Evolutionary conservation across 2,888 invertebrate genomes (phyloP).

Genomic region (Caenorhabditis sulstoni): DNA sequence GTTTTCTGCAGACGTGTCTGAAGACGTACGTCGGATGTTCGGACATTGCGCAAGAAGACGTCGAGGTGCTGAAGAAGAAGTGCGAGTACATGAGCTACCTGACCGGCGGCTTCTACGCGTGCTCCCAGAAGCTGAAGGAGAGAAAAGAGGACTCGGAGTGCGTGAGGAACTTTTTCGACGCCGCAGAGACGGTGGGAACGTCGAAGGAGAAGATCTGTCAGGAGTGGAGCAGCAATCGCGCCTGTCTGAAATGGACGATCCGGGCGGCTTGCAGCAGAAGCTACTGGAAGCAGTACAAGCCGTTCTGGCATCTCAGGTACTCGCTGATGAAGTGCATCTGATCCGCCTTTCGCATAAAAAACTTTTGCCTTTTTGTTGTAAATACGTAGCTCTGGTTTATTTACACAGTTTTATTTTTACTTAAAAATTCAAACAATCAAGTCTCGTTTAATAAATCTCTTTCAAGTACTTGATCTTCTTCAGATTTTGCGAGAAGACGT

Average conservation of each 20-base stretch:
- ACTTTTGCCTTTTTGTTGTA: neutral
- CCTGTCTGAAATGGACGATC: constrained; percentile 49
- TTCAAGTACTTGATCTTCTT: constrained; percentile 38
- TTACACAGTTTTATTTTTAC: constrained; percentile 8
- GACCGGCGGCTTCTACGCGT: constrained; percentile 48
- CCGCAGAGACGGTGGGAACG: neutral
- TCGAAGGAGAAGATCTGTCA: neutral
- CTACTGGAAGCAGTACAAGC: constrained; percentile 55
- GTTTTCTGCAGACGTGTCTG: constrained; percentile 22
- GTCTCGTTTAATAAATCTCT: constrained; percentile 6
- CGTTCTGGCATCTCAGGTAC: constrained; percentile 39
- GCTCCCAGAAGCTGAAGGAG: constrained; percentile 36
- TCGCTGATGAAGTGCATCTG: constrained; percentile 22
- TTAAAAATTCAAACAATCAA: neutral
- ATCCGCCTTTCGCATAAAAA: neutral
- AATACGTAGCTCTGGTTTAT: too few species aligned
- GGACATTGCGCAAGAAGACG: constrained; percentile 31
- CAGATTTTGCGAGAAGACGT: constrained; percentile 15
- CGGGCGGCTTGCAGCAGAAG: constrained; percentile 47
- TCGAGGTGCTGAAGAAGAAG: constrained; percentile 26
- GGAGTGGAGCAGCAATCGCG: constrained; percentile 29
- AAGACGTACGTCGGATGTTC: constrained; percentile 44
- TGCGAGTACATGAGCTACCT: constrained; percentile 48
- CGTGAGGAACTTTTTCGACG: constrained; percentile 35
- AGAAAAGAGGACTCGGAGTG: constrained; percentile 20